Evolutionary conservation across 2,797 vertebrate genomes (phyloP).

Genomic region (Melanotaenia maccullochi): DNA sequence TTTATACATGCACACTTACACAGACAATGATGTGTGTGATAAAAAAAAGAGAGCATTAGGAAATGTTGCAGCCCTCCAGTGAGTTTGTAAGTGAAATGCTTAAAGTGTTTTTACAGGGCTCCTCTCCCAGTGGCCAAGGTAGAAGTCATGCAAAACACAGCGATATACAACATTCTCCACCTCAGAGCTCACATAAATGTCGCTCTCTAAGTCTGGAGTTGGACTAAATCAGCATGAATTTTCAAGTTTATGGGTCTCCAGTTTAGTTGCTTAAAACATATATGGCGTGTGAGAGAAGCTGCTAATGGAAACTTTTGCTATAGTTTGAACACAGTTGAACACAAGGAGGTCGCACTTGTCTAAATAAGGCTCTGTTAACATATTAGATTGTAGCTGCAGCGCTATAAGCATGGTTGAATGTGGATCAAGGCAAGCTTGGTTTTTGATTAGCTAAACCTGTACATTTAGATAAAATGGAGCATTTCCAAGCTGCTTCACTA

Average conservation of each 20-base stretch:
- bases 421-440: neutral
- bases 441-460: neutral
- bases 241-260: conserved; percentile 15
- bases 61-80: conserved; percentile 57
- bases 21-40: conserved; percentile 34
- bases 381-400: neutral
- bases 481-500: neutral
- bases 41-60: conserved; percentile 56
- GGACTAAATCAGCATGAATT: conserved; percentile 24
- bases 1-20: conserved; percentile 10
- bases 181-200: conserved; percentile 61
- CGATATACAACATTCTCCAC: conserved; percentile 42
- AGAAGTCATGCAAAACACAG: conserved; percentile 47
- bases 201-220: conserved; percentile 39
- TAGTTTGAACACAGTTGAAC: conserved; percentile 7
- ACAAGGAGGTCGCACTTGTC: neutral
- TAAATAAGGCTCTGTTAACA: conserved; percentile 10
- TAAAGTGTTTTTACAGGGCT: conserved; percentile 70
- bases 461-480: neutral
- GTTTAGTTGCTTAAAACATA: conserved; percentile 29
- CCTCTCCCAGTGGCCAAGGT: conserved; percentile 39
- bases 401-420: conserved; percentile 1
- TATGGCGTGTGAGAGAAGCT: conserved; percentile 19
- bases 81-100: conserved; percentile 64
- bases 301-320: conserved; percentile 19